phyloP scores from a whole-genome alignment of 2,797 vertebrate species.

The Cephalopachus bancanus region DNA sequence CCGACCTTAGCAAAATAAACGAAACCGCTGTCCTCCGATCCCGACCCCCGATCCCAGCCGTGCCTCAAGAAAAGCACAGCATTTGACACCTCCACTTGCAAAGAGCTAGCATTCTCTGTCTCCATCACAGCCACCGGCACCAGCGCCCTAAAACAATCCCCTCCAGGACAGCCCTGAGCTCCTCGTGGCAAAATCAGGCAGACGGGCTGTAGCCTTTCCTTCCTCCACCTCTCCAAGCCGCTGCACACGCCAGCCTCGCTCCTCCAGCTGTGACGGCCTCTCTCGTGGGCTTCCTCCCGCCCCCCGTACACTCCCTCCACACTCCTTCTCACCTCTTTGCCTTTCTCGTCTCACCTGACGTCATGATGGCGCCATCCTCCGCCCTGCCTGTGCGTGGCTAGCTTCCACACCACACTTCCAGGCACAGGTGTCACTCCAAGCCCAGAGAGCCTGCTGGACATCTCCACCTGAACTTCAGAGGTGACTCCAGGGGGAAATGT shows the following conservation, averaged over 20 bases:
- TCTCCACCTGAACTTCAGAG: not conserved
- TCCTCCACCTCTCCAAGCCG: not conserved
- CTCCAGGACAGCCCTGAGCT: not conserved
- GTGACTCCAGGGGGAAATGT: not conserved
- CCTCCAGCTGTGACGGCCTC: not conserved
- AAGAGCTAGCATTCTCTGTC: not conserved
- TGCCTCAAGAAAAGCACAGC: not conserved
- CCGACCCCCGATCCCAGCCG: not conserved
- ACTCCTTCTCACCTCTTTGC: not conserved
- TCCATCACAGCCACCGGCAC: not conserved
- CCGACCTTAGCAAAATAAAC: not conserved
- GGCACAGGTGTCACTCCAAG: not conserved
- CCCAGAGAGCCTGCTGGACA: accelerated
- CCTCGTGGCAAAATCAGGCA: not conserved
- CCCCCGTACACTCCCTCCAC: not conserved
- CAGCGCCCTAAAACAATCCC: too few species aligned
- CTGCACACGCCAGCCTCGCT: accelerated
- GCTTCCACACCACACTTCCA: not conserved
- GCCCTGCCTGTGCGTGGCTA: accelerated
- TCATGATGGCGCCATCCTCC: accelerated
- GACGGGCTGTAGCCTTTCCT: accelerated
- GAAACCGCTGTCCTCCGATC: not conserved
- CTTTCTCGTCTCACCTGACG: not conserved
- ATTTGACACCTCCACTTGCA: accelerated
- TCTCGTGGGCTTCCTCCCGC: accelerated